Evolutionary conservation across 2,888 invertebrate genomes (phyloP).

Genomic region (Marasmarcha lunaedactyla): DNA sequence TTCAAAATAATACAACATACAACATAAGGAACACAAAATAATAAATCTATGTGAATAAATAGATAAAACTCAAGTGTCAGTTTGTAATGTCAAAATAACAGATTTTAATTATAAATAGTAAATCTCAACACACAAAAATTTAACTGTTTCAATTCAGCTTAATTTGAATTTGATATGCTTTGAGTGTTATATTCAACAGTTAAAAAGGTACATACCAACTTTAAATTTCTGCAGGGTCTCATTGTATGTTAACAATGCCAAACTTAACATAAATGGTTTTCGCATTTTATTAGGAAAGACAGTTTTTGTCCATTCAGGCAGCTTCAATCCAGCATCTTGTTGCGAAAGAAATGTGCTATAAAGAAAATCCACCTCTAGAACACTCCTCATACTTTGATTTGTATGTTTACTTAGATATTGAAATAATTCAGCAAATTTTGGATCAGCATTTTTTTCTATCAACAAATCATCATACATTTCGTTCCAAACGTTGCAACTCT

Average conservation of each 20-base stretch:
- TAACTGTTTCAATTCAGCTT: too few species aligned
- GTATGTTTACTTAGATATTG: constrained; percentile 68
- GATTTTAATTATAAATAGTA: too few species aligned
- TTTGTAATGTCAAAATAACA: too few species aligned
- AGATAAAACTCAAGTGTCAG: too few species aligned
- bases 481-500: constrained; percentile 43
- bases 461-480: constrained; percentile 58
- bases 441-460: constrained; percentile 56
- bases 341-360: constrained; percentile 78
- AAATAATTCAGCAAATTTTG: constrained; percentile 73
- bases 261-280: constrained; percentile 74
- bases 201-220: constrained; percentile 70
- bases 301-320: constrained; percentile 82
- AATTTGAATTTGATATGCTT: too few species aligned
- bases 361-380: constrained; percentile 77
- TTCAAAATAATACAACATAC: too few species aligned
- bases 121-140: too few species aligned
- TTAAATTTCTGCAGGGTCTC: constrained; percentile 77
- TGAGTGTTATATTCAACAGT: too few species aligned
- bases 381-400: constrained; percentile 56
- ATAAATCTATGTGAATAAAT: too few species aligned
- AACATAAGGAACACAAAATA: too few species aligned
- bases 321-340: constrained; percentile 71
- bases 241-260: constrained; percentile 78
- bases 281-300: constrained; percentile 78